phyloP scores from a whole-genome alignment of 1,140 invertebrate genomes.

The Pogonomyrmex barbatus region DNA sequence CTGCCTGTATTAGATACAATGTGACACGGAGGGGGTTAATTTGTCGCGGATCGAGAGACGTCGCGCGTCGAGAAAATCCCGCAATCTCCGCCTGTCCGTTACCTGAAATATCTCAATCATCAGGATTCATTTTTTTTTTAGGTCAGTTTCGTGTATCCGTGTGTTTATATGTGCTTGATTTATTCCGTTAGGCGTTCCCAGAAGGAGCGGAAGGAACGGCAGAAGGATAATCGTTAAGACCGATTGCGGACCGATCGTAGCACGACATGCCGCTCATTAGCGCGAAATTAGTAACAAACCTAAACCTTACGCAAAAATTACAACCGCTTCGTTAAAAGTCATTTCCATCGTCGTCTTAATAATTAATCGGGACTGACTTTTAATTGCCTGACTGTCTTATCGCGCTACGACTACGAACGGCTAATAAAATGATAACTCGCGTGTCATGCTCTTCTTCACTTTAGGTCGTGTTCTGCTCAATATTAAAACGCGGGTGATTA shows the following conservation, averaged over 20 bases:
- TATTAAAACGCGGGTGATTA: conserved; percentile 3
- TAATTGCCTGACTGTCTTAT: conserved; percentile 28
- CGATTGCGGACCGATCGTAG: neutral
- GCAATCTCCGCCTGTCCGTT: conserved; percentile 45
- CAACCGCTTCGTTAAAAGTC: conserved; percentile 18
- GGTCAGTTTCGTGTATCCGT: neutral
- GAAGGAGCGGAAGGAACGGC: conserved; percentile 4
- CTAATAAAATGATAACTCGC: conserved; percentile 35
- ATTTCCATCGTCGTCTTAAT: conserved; percentile 13
- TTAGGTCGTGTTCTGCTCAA: neutral
- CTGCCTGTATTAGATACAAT: conserved; percentile 11
- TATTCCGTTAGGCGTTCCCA: conserved; percentile 49
- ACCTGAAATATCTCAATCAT: conserved; percentile 40
- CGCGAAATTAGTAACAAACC: conserved; percentile 54
- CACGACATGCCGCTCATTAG: conserved; percentile 32
- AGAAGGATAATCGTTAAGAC: conserved; percentile 52
- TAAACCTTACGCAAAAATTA: conserved; percentile 18
- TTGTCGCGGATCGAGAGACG: conserved; percentile 26
- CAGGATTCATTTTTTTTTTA: conserved; percentile 3
- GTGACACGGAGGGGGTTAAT: conserved; percentile 41
- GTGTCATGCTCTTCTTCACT: conserved; percentile 13
- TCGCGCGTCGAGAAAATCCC: conserved; percentile 29
- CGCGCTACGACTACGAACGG: neutral
- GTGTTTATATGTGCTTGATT: neutral
- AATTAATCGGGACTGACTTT: conserved; percentile 22